These are phyloP conservation scores for Dioctria rufipes DNA, from an alignment of 2,888 invertebrate species.

Conservation along the genomic window DNA sequence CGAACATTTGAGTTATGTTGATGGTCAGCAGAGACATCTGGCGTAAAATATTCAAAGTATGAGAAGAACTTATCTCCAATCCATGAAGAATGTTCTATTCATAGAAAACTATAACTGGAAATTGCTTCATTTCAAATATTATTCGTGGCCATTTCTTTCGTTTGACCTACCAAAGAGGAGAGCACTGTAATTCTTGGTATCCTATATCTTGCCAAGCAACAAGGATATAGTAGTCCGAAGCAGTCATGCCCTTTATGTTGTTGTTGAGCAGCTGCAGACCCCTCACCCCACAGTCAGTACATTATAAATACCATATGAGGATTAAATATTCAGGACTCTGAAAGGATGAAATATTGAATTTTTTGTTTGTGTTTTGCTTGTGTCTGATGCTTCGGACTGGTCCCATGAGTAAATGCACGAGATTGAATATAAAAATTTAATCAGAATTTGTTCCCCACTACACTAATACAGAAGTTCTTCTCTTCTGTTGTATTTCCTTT, in stretches of 20 bases:
- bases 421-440: conserved; percentile 55
- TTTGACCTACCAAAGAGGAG: background rate
- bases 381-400: conserved; percentile 50
- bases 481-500: conserved; percentile 21
- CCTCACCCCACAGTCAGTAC: conserved; percentile 60
- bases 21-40: too few species aligned
- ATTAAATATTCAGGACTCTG: conserved; percentile 62
- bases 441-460: conserved; percentile 41
- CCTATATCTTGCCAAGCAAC: too few species aligned
- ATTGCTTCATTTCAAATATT: conserved; percentile 27
- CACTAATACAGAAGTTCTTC: conserved; percentile 24
- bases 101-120: background rate
- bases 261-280: conserved; percentile 55
- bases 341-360: conserved; percentile 62
- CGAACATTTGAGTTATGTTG: background rate
- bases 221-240: background rate
- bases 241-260: background rate
- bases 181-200: too few species aligned
- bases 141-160: conserved; percentile 2
- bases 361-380: conserved; percentile 56
- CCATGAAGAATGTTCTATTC: background rate
- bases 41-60: too few species aligned
- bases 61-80: too few species aligned
- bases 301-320: conserved; percentile 61
- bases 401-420: conserved; percentile 53